These are phyloP conservation scores for Regulus satrapa DNA, from an alignment of 2,113 vertebrate genomes.

Conservation along the genomic window DNA sequence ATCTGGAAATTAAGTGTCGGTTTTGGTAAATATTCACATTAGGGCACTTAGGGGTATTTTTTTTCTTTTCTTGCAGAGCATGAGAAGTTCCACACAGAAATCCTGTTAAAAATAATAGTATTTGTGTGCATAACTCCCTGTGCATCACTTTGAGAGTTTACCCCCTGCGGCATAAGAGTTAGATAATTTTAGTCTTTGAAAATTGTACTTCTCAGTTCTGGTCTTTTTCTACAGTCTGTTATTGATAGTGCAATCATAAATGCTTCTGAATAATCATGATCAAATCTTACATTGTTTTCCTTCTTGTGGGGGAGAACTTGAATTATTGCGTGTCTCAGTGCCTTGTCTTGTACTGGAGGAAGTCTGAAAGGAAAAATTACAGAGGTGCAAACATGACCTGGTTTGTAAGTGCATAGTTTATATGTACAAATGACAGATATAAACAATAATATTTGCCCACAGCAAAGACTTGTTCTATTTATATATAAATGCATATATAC, in stretches of 20 bases:
- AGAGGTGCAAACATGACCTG: neutral
- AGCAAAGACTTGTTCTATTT: neutral
- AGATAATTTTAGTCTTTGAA: constrained; percentile 24
- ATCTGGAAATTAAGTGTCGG: constrained; percentile 33
- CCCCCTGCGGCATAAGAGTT: constrained; percentile 18
- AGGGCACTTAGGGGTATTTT: neutral
- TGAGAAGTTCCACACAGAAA: constrained; percentile 6
- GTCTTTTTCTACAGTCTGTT: neutral
- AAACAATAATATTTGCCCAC: neutral
- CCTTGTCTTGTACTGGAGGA: neutral
- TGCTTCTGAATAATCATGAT: neutral
- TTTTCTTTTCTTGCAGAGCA: neutral
- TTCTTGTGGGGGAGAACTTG: neutral
- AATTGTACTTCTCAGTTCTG: constrained; percentile 11
- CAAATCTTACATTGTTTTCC: neutral
- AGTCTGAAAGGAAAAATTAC: neutral
- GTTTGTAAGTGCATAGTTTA: neutral
- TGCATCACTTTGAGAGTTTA: constrained; percentile 43
- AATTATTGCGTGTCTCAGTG: neutral
- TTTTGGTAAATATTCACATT: constrained; percentile 41
- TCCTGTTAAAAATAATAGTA: constrained; percentile 47
- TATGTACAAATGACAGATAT: neutral
- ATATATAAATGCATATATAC: neutral
- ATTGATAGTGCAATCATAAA: constrained; percentile 7
- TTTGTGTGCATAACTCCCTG: constrained; percentile 22